Base-by-base conservation (phyloP, 2,888 invertebrate species). In the Globia sparganii region DNA sequence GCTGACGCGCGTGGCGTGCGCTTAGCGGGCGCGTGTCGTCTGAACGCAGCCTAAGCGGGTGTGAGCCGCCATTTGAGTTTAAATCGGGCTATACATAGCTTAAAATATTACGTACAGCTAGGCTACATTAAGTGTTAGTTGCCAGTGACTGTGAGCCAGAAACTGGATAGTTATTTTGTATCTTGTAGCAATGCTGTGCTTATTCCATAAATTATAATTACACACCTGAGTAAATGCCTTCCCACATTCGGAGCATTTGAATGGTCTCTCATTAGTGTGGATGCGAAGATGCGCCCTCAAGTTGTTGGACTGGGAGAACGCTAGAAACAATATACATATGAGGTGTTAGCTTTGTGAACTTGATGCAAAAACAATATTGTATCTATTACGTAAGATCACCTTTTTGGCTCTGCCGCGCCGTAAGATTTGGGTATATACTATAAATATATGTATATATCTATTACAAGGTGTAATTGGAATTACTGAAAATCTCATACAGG, bases 221-320 rank as follows among this genome's bases (percentile, higher is more conserved):
- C 61, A 61, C 61, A 61, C 97, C 95, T 97, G 97, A 53, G 97
- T 97, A 81, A 97, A 97, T 1, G 97, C 97, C 86, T 97, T 97
- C 58, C 96, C 97, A 80, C 97, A 97, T 84, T 96, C 96, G 31
- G 91, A 91, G 87, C 97, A 97, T 89, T 96, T 97, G 89, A 96
- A 97, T 9, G 97, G 97, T 65, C 97, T 91, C 88, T 97, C 97
- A 80, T 97, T 97, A 59, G 97, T 97, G 90, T 97, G 97, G 74
- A 97, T 97, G 67, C 97, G 96, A 5, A 97, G 94, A 77, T 97
- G 97, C 25, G 97, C 97, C 43, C 97, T 92, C 89, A 97, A 89
- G 80, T 97, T 97, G 90, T 97, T 97, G 4, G 97, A 97, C 86
- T 97, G 97, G 46, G 97, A 96, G 86, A 97, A 97, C 2, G 96